Evolutionary conservation across 2,797 vertebrate genomes (phyloP).

Genomic region (Gymnothorax javanicus): DNA sequence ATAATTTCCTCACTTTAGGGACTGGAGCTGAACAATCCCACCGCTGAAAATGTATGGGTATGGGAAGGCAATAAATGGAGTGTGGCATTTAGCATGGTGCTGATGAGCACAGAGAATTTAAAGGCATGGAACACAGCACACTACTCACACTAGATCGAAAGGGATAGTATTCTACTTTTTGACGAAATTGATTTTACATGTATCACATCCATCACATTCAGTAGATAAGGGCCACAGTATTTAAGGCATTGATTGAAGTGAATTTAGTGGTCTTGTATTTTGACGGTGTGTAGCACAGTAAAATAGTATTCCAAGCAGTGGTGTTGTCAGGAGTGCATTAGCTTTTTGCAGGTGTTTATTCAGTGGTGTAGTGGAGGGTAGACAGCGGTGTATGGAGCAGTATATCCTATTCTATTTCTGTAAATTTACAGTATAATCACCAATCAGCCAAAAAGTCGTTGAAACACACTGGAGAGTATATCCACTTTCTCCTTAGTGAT

Average conservation of each 20-base stretch:
- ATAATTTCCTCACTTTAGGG: conserved; percentile 1
- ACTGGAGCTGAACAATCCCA: neutral
- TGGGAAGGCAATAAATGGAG: neutral
- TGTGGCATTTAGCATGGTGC: neutral
- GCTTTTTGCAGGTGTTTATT: too few species aligned
- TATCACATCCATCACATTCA: neutral
- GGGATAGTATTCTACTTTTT: neutral
- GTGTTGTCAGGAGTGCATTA: too few species aligned
- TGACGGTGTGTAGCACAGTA: neutral
- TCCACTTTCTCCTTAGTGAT: too few species aligned
- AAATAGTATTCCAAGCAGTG: too few species aligned
- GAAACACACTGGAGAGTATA: too few species aligned
- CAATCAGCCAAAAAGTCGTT: too few species aligned
- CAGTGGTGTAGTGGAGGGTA: too few species aligned
- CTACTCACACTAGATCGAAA: neutral
- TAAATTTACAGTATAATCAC: too few species aligned
- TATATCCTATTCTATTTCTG: too few species aligned
- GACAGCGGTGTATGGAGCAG: too few species aligned
- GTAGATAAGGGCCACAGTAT: neutral
- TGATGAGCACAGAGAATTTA: neutral
- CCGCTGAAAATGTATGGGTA: neutral
- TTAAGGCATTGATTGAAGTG: neutral
- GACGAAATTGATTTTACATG: too few species aligned
- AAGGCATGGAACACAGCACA: neutral
- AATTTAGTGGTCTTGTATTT: neutral